Conservation (phyloP, 2,888 invertebrate genomes). For the Drosophila mimica region DNA sequence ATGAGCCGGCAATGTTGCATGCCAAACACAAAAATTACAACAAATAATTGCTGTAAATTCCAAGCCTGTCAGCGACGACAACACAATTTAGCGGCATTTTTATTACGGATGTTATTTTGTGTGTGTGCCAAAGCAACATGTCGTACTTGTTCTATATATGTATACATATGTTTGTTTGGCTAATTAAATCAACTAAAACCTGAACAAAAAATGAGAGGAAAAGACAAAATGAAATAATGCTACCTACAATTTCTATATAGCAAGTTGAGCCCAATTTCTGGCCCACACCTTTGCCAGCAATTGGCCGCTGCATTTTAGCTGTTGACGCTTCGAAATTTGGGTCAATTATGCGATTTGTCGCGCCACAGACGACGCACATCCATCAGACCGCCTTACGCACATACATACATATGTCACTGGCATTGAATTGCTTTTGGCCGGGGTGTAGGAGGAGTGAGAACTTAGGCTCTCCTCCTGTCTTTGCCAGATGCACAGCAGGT, state of each 20-base stretch:
- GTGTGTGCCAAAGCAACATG: constrained; percentile 68
- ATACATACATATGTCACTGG: constrained; percentile 62
- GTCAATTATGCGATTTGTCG: constrained; percentile 82
- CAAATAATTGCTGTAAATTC: constrained; percentile 62
- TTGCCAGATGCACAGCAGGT: constrained; percentile 68
- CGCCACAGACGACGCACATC: constrained; percentile 64
- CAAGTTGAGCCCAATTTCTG: constrained; percentile 14
- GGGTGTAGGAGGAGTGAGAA: neutral
- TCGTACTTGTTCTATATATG: constrained; percentile 30
- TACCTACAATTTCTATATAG: constrained; percentile 18
- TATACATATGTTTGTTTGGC: constrained; percentile 55
- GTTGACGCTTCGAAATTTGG: constrained; percentile 68
- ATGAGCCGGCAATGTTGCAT: constrained; percentile 3
- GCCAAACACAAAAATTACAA: constrained; percentile 25
- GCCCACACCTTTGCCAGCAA: constrained; percentile 11
- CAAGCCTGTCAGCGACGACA: constrained; percentile 67
- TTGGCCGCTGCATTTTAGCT: constrained; percentile 21
- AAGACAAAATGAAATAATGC: constrained; percentile 11
- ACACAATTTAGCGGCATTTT: constrained; percentile 54
- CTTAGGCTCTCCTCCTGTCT: constrained; percentile 43
- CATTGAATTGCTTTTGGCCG: constrained; percentile 63
- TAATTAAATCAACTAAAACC: constrained; percentile 69
- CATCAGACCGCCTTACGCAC: constrained; percentile 60
- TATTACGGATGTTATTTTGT: constrained; percentile 24
- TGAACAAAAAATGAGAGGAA: neutral